phyloP scores from a whole-genome alignment of 2,888 invertebrate genomes.

The Microchrysa polita region DNA sequence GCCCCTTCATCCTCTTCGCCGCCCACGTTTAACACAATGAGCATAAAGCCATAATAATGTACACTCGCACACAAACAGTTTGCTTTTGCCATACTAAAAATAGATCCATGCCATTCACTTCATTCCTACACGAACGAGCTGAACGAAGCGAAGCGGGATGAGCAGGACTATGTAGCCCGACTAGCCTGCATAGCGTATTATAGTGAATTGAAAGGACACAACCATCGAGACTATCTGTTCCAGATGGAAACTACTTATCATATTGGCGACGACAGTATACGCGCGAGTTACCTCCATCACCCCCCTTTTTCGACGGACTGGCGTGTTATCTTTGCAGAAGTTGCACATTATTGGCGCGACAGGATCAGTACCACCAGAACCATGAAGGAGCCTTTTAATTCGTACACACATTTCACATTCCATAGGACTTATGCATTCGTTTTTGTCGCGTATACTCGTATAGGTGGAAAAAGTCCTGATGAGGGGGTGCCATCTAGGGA shows the following conservation, averaged over 20 bases:
- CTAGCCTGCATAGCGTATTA: no score
- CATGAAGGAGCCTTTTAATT: neutral
- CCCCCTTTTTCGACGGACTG: neutral
- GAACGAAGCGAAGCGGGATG: neutral
- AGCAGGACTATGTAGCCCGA: no score
- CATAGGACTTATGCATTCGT: neutral
- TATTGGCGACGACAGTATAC: conserved; percentile 31
- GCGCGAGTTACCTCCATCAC: neutral
- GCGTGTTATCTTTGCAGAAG: neutral
- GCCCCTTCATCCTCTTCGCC: neutral
- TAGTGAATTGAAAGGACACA: neutral
- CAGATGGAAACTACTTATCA: conserved; percentile 31
- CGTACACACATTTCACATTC: neutral
- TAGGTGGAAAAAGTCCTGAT: neutral
- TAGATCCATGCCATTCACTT: conserved; percentile 26
- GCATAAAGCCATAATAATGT: no score
- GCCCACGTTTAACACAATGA: neutral
- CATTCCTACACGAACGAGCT: neutral
- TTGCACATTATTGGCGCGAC: neutral
- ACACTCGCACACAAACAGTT: no score
- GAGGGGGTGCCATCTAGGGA: neutral
- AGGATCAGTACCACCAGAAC: no score
- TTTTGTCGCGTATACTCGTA: no score
- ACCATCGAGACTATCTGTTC: conserved; percentile 4
- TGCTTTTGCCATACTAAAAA: conserved; percentile 9